A percentile compares a stretch with the other conserved stretches of the same genome.
These are phyloP conservation scores for Macheiramphus alcinus DNA, from an alignment of 2,113 vertebrate genomes.

Conservation along the genomic window DNA sequence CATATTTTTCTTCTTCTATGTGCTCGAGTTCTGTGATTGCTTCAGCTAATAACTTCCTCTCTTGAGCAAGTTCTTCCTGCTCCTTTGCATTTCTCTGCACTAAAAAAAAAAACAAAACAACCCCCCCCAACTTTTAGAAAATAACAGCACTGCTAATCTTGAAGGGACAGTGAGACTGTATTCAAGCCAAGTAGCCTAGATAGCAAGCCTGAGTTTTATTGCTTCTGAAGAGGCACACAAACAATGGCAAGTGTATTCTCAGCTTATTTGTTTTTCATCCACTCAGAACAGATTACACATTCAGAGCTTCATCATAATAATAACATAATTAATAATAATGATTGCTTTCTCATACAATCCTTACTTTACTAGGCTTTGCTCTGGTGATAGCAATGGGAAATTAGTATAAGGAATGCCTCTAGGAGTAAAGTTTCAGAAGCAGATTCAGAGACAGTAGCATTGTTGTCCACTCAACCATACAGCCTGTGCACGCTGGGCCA, in stretches of 20 bases:
- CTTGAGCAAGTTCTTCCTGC: conserved; percentile 65
- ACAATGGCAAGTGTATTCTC: not conserved
- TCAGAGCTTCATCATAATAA: not conserved
- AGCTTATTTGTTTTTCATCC: not conserved
- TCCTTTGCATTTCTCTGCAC: conserved; percentile 75
- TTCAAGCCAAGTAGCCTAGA: not conserved
- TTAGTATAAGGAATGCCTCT: not conserved
- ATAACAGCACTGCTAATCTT: not conserved
- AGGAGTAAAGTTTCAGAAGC: not conserved
- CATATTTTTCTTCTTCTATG: conserved; percentile 70
- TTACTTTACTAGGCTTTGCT: not conserved
- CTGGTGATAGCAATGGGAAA: not conserved
- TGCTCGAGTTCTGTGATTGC: conserved; percentile 61
- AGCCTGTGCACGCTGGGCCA: not conserved
- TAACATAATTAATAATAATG: not conserved
- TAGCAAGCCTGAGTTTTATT: not conserved
- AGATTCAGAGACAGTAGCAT: not conserved
- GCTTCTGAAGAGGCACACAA: not conserved
- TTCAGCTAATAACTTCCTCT: conserved; percentile 71
- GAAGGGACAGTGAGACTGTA: not conserved
- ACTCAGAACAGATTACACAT: not conserved
- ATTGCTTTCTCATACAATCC: not conserved
- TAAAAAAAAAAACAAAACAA: conserved; percentile 19
- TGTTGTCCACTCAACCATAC: not conserved
- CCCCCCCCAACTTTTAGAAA: not conserved